Percentiles rank a stretch among this genome's conserved stretches.
phyloP scores from a whole-genome alignment of 2,888 invertebrate species.

The Ctena decussata region DNA sequence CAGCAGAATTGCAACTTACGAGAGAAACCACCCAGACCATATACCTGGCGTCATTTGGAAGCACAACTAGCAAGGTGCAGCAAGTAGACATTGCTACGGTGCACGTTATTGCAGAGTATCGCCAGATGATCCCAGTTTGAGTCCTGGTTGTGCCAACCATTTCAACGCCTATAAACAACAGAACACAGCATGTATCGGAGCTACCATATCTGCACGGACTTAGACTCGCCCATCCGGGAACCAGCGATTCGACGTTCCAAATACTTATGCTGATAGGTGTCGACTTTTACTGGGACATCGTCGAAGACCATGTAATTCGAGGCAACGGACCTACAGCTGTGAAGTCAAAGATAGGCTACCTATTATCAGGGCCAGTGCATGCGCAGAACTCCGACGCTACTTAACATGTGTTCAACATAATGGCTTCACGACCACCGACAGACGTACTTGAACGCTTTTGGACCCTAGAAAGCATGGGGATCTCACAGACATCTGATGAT shows the following conservation, averaged over 20 bases:
- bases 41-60: too few species aligned
- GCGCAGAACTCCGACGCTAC: background rate
- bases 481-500: background rate
- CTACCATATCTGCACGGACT: constrained; percentile 34
- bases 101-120: too few species aligned
- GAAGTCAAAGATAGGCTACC: constrained; percentile 51
- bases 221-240: constrained; percentile 49
- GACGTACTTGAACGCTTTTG: constrained; percentile 41
- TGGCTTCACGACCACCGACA: constrained; percentile 8
- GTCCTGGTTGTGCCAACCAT: too few species aligned
- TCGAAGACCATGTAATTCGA: constrained; percentile 36
- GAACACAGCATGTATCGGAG: too few species aligned
- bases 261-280: constrained; percentile 54
- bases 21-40: too few species aligned
- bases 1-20: too few species aligned
- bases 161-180: too few species aligned
- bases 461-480: constrained; percentile 46
- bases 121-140: too few species aligned
- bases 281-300: constrained; percentile 59
- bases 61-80: too few species aligned
- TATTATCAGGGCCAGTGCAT: constrained; percentile 44
- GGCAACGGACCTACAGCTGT: constrained; percentile 60
- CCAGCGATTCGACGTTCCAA: constrained; percentile 16
- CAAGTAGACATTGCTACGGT: too few species aligned
- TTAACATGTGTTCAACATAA: constrained; percentile 9